Conservation (phyloP, 1,140 invertebrate genomes). For the Pogonomyrmex barbatus region DNA sequence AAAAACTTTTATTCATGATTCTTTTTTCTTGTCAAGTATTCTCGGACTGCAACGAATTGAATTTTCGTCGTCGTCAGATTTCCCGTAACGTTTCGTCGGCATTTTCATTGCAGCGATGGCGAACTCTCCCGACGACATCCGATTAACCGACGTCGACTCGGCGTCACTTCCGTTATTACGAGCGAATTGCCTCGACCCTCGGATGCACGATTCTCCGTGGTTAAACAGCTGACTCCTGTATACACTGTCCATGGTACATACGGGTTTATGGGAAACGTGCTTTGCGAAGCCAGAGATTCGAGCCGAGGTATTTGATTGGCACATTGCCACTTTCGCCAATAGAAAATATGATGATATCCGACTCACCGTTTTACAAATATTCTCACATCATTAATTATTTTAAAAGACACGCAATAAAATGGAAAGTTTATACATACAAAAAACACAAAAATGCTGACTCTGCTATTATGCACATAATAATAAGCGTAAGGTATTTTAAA, state of each 20-base stretch:
- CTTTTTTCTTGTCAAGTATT: neutral
- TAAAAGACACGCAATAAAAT: neutral
- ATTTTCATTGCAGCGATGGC: slow-evolving; percentile 62
- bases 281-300: slow-evolving; percentile 3
- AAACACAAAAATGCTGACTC: too few species aligned
- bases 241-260: slow-evolving; percentile 26
- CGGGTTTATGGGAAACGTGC: slow-evolving; percentile 59
- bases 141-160: slow-evolving; percentile 74
- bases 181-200: slow-evolving; percentile 73
- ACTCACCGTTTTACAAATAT: slow-evolving; percentile 24
- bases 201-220: slow-evolving; percentile 57
- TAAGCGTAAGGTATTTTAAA: neutral
- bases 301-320: neutral
- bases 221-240: slow-evolving; percentile 78
- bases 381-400: neutral
- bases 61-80: slow-evolving; percentile 16
- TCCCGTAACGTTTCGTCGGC: slow-evolving; percentile 57
- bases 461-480: neutral
- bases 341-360: slow-evolving; percentile 12
- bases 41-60: neutral
- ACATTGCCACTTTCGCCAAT: slow-evolving; percentile 15
- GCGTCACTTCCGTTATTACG: slow-evolving; percentile 79
- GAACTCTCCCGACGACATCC: slow-evolving; percentile 73
- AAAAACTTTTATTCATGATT: neutral
- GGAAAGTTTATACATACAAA: too few species aligned